A percentile compares a stretch with the other conserved stretches of the same genome.
phyloP scores from a whole-genome alignment of 2,113 vertebrate species.

The Nothocercus nigrocapillus region DNA sequence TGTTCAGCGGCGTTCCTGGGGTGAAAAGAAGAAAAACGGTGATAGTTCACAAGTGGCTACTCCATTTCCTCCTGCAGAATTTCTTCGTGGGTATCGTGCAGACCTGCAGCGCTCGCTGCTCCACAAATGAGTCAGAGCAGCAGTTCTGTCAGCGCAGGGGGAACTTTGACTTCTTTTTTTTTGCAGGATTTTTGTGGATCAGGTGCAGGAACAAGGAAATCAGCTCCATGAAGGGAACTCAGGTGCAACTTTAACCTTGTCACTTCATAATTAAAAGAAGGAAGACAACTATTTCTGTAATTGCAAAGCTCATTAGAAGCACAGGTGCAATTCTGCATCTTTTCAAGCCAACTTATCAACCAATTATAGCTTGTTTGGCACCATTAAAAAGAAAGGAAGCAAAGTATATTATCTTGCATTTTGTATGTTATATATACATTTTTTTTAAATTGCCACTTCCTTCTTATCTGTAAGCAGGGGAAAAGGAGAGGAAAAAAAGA shows the following conservation, averaged over 20 bases:
- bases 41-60: accelerated
- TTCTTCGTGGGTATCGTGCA: neutral
- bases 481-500: neutral
- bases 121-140: accelerated
- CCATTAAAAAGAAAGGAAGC: neutral
- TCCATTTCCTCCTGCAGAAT: neutral
- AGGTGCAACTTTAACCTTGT: neutral
- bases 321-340: neutral
- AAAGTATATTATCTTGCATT: neutral
- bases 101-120: accelerated
- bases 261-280: neutral
- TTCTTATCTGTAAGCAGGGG: neutral
- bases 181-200: neutral
- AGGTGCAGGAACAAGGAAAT: neutral
- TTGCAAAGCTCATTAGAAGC: neutral
- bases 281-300: neutral
- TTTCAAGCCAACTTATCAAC: neutral
- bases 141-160: accelerated
- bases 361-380: neutral
- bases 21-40: accelerated
- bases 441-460: neutral
- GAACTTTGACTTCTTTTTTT: neutral
- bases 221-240: neutral
- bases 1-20: neutral
- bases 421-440: neutral